These are phyloP conservation scores for Eupithecia insigniata DNA, from an alignment of 2,888 invertebrate species.

Conservation along the genomic window DNA sequence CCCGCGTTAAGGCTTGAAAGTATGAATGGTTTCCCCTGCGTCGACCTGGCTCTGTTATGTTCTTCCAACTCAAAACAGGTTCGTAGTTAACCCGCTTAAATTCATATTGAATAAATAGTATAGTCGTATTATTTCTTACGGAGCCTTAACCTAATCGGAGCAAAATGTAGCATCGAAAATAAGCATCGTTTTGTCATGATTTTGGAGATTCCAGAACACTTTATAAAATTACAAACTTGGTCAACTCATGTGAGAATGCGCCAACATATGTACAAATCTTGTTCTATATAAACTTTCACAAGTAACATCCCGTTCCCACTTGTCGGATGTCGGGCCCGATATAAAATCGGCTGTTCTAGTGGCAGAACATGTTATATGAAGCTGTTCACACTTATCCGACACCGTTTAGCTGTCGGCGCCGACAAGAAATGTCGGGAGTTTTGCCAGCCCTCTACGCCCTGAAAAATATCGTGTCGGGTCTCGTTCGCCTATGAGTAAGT, in stretches of 20 bases:
- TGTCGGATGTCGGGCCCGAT: too few relatives aligned
- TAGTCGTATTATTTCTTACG: conserved; percentile 41
- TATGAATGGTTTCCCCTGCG: too few relatives aligned
- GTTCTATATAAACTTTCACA: not conserved
- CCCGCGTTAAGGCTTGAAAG: not conserved
- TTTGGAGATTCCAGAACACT: conserved; percentile 46
- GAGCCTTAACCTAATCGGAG: conserved; percentile 44
- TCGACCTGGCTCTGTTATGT: too few relatives aligned
- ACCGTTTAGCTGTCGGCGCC: too few relatives aligned
- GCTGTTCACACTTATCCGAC: too few relatives aligned
- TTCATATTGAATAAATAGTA: conserved; percentile 42
- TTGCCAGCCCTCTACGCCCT: too few relatives aligned
- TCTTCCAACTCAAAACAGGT: not conserved
- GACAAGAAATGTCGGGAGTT: too few relatives aligned
- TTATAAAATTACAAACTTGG: not conserved
- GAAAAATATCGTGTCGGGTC: too few relatives aligned
- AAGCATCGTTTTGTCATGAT: conserved; percentile 55
- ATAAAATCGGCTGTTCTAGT: too few relatives aligned
- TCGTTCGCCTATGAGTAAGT: too few relatives aligned
- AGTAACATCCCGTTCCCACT: too few relatives aligned
- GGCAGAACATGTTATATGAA: too few relatives aligned
- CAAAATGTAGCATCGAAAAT: conserved; percentile 44
- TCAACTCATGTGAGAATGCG: not conserved
- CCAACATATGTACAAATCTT: not conserved
- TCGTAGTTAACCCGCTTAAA: conserved; percentile 54